Conservation (phyloP, 1,140 invertebrate species). For the Drosophila ananassae region DNA sequence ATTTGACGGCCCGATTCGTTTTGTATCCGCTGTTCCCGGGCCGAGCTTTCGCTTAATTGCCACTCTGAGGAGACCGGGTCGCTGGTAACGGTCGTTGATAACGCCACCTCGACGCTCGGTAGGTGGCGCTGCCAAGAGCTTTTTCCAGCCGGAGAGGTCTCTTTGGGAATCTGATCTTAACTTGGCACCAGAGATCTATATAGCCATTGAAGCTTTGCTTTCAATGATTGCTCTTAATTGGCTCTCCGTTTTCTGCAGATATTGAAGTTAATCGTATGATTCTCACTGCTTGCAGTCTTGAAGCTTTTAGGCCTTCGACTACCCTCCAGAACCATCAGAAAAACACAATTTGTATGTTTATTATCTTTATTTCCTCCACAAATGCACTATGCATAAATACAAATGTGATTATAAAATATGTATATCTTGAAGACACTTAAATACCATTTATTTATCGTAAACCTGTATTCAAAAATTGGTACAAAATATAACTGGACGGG, state of each 20-base stretch:
- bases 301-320: too few species aligned
- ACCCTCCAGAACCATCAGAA: background rate
- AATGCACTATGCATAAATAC: slow-evolving; percentile 41
- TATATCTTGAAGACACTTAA: slow-evolving; percentile 38
- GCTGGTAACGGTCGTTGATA: background rate
- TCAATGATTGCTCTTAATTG: background rate
- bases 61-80: background rate
- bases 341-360: slow-evolving; percentile 2
- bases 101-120: background rate
- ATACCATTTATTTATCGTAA: slow-evolving; percentile 37
- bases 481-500: slow-evolving; percentile 30
- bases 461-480: slow-evolving; percentile 40
- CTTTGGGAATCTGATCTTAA: background rate
- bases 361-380: slow-evolving; percentile 43
- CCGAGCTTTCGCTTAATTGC: slow-evolving; percentile 16
- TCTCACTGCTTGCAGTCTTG: too few species aligned
- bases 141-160: background rate
- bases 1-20: slow-evolving; percentile 4
- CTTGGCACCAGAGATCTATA: too few species aligned
- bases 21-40: too few species aligned
- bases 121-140: slow-evolving; percentile 26
- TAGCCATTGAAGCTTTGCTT: too few species aligned
- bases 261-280: too few species aligned
- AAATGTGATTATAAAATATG: slow-evolving; percentile 45
- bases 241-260: too few species aligned